Percentiles rank a stretch among this genome's conserved stretches.
phyloP scores from a whole-genome alignment of 2,888 invertebrate species.

The Criorhina ranunculi region DNA sequence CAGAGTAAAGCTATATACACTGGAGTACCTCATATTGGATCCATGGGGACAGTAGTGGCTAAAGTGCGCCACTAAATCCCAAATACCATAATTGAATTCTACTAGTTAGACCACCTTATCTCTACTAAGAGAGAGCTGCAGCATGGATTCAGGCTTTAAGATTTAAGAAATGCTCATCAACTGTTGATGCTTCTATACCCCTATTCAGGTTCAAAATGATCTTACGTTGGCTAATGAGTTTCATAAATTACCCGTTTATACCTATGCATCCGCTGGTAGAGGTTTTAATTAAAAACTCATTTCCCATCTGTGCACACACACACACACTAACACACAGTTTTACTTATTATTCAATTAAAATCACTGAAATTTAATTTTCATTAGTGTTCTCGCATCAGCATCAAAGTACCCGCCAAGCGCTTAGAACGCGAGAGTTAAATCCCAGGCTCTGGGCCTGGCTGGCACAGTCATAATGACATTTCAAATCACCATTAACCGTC shows the following conservation, averaged over 20 bases:
- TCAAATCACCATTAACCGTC: constrained; percentile 76
- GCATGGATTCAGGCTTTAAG: too few species aligned
- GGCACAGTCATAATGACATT: constrained; percentile 59
- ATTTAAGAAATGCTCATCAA: too few species aligned
- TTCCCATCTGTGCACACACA: constrained; percentile 48
- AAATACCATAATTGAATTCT: too few species aligned
- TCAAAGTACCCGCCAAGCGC: neutral
- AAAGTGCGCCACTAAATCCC: too few species aligned
- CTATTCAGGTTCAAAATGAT: neutral
- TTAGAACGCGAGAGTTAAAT: neutral
- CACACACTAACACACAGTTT: constrained; percentile 24
- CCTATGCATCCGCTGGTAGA: constrained; percentile 15
- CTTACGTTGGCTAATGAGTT: constrained; percentile 27
- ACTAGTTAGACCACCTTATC: too few species aligned
- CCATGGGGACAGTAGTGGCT: too few species aligned
- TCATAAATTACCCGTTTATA: constrained; percentile 15
- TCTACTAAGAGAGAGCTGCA: too few species aligned
- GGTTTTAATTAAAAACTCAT: constrained; percentile 67
- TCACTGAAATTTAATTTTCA: constrained; percentile 69
- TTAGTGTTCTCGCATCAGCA: constrained; percentile 55
- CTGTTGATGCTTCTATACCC: too few species aligned
- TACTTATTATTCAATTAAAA: constrained; percentile 71
- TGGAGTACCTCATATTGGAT: too few species aligned
- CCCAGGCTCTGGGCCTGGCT: neutral
- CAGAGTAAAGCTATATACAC: too few species aligned